A percentile compares a stretch with the other conserved stretches of the same genome.
phyloP scores from a whole-genome alignment of 2,797 vertebrate genomes.

The Pipistrellus pipistrellus region DNA sequence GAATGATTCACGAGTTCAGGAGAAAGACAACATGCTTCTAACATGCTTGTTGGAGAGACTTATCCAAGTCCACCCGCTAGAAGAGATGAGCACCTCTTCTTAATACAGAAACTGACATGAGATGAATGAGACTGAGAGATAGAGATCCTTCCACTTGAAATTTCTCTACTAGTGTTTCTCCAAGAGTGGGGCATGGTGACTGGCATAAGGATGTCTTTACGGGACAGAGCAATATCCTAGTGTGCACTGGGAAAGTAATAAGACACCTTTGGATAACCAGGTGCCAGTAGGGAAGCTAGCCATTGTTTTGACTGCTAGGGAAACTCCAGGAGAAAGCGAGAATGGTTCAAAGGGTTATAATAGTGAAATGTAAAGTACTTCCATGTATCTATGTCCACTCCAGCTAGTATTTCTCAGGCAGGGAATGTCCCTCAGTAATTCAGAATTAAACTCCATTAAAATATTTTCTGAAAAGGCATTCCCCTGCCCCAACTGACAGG shows the following conservation, averaged over 20 bases:
- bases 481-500: background rate
- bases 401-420: background rate
- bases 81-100: background rate
- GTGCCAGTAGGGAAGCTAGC: background rate
- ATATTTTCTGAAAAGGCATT: slow-evolving; percentile 29
- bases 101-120: background rate
- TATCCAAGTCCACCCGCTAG: background rate
- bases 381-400: background rate
- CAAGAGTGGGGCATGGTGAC: rapidly evolving
- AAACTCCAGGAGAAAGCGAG: background rate
- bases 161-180: background rate
- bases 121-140: background rate
- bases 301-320: background rate
- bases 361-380: background rate
- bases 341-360: background rate
- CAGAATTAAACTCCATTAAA: slow-evolving; percentile 24
- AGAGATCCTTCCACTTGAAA: background rate
- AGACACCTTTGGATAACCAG: background rate
- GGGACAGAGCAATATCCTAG: background rate
- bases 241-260: background rate
- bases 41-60: background rate
- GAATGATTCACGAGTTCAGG: background rate
- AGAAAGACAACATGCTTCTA: background rate
- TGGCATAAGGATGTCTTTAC: background rate
- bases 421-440: background rate